Base-by-base conservation (phyloP, 2,113 vertebrate species). In the Hiodon tergisus region DNA sequence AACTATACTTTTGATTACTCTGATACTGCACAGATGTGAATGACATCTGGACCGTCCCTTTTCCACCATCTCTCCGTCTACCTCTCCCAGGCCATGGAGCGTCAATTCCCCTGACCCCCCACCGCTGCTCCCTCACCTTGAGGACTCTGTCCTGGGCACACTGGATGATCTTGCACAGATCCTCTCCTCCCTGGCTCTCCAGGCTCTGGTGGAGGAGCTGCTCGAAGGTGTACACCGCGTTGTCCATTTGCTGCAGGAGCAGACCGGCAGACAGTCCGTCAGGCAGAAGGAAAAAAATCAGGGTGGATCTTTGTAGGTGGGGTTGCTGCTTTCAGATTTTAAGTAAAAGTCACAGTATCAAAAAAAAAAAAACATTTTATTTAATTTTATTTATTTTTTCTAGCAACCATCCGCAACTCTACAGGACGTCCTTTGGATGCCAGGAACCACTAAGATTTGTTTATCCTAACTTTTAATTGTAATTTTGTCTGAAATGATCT, bases 151-250 rank as follows among this genome's bases (percentile, higher is more conserved):
- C 97, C 5, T 98, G 91, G 83, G 95, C 95, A 71, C 92, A 87
- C 87, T 99, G 96, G 83, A 96, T 95, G 81, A 85, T 91, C 79
- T 96, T 96, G 86, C 93, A 95, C 50, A 96, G 75, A 61, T 96
- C 91, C 0, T 94, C 90, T 13, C 88, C 90, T 69, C 90, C 88
- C 68, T 94, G 86, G 81, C 87, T 87, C 31, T 91, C 89, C 76
- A 98, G 81, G 75, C 95, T 93, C 87, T 98, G 96, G n/a, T 98
- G 89, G 2, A 99, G 87, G 62, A 98, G 93, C 9, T 95, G 95
- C 89, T 98, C 96, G 0, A 98, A 98, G 0, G 97, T 99, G 89
- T 93, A 93, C 68, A 98, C 92, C 0, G 96, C 91, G 0, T 97
- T 93, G 47, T 99, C 96, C 94, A 97, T 98, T 96, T 97, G 95